Percentiles rank a stretch among this genome's conserved stretches.
phyloP scores from a whole-genome alignment of 2,113 vertebrate species.

The Ursus arctos region DNA sequence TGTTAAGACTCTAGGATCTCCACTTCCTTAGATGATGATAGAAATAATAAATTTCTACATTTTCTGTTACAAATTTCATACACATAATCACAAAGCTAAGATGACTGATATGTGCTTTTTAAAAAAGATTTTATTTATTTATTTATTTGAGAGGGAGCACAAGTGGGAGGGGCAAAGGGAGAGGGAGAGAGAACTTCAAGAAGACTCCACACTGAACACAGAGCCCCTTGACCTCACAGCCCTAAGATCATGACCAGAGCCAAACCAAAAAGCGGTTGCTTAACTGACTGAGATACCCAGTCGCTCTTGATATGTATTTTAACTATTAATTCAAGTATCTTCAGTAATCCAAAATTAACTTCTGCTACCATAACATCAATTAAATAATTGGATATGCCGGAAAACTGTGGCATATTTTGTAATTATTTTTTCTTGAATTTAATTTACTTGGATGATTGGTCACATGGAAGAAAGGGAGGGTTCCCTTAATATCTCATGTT shows the following conservation, averaged over 20 bases:
- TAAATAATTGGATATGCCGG: background rate
- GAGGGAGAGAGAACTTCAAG: background rate
- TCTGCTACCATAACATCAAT: background rate
- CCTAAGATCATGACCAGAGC: background rate
- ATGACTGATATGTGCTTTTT: background rate
- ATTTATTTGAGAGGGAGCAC: background rate
- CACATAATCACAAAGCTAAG: background rate
- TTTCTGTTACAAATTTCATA: background rate
- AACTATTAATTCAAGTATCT: background rate
- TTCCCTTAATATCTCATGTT: background rate
- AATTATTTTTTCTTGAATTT: background rate
- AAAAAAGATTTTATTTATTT: background rate
- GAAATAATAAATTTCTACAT: background rate
- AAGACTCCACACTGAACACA: background rate
- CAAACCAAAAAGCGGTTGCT: background rate
- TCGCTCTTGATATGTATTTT: background rate
- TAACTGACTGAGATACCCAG: background rate
- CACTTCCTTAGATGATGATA: background rate
- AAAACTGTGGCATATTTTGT: background rate
- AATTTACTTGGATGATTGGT: background rate
- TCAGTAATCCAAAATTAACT: background rate
- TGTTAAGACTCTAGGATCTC: background rate
- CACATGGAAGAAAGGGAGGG: background rate
- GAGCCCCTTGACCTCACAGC: background rate
- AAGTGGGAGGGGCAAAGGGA: background rate